These are phyloP conservation scores for Hipposideros larvatus DNA, from an alignment of 2,797 vertebrate genomes.

Conservation along the genomic window DNA sequence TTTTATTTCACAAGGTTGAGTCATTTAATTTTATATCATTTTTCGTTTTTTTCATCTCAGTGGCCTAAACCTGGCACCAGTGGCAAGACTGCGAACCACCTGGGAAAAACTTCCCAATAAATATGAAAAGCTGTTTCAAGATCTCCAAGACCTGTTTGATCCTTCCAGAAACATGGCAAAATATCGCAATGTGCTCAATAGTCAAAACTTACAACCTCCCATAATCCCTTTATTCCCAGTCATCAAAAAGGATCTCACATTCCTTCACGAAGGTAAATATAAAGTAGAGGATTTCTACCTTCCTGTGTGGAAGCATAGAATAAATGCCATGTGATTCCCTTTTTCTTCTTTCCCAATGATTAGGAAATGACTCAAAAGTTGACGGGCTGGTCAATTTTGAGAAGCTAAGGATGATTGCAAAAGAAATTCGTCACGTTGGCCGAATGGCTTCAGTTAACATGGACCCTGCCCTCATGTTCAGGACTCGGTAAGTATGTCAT, in stretches of 20 bases:
- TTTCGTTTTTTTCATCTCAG: slow-evolving; percentile 85
- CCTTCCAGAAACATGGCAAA: slow-evolving; percentile 99
- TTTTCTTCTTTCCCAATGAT: slow-evolving; percentile 54
- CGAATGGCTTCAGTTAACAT: slow-evolving; percentile 99
- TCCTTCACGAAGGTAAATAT: slow-evolving; percentile 96
- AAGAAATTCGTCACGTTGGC: slow-evolving; percentile 98
- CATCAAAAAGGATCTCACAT: slow-evolving; percentile 99
- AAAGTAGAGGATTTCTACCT: neutral
- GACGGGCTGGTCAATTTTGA: slow-evolving; percentile 99
- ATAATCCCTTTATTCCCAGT: slow-evolving; percentile 99
- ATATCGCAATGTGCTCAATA: slow-evolving; percentile 98
- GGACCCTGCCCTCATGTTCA: slow-evolving; percentile 99
- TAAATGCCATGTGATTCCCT: neutral
- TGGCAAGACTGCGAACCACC: slow-evolving; percentile 96
- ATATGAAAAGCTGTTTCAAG: slow-evolving; percentile 98
- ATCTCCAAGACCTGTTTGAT: slow-evolving; percentile 99
- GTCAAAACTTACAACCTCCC: slow-evolving; percentile 98
- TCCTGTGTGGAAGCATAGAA: neutral
- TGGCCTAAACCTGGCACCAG: slow-evolving; percentile 97
- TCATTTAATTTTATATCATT: neutral
- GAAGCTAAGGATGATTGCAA: slow-evolving; percentile 99
- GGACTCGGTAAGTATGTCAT: slow-evolving; percentile 92
- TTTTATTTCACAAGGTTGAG: neutral
- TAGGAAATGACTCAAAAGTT: slow-evolving; percentile 99
- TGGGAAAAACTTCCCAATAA: slow-evolving; percentile 99